Base-by-base conservation (phyloP, 2,113 vertebrate genomes). In the Perccottus glenii region DNA sequence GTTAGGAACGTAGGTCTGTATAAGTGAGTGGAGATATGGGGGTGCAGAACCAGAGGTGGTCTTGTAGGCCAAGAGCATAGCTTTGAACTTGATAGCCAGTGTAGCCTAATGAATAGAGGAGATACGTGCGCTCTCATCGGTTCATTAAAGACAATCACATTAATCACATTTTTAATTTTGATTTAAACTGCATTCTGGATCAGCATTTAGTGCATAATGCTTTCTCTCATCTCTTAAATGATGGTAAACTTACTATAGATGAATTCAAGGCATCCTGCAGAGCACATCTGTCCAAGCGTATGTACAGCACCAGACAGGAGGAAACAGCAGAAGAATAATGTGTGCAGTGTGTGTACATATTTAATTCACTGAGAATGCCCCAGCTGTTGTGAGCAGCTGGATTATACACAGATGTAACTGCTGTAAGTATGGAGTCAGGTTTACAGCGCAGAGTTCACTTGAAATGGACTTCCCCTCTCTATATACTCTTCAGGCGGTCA, bases 381-480 rank as follows among this genome's bases (percentile, higher is more conserved):
- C 86, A 85, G 84, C 84, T 85, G 83, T 81, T 11, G 67, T n/a
- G 48, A 82, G 65, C 86, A 88, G 77, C 85, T 86, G 85, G 85
- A 79, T 81, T 77, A 75, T 70, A 57, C 64, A 77, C 74, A 76
- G 72, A 79, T 68, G 75, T 66, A 85, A 80, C 62, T 43, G 75
- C 60, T 57, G 64, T 69, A 67, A 60, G 67, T 70, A 52, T 73
- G 70, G 50, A 65, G 53, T 70, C 67, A 49, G 60, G 74, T 70
- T 71, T 73, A 81, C 60, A 78, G 70, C 68, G 11, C 59, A 35
- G 11, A 46, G 8, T 40, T 40, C 44, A 46, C 44, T 5, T 10
- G 44, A 11, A 12, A 5, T 27, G 19, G 19, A 27, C 44, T 12
- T 11, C 44, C 5, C 10, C 12, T 2, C 4, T 40, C 38, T 40